These are phyloP conservation scores for Platycnemis pennipes DNA, from an alignment of 2,888 invertebrate species.

Conservation along the genomic window DNA sequence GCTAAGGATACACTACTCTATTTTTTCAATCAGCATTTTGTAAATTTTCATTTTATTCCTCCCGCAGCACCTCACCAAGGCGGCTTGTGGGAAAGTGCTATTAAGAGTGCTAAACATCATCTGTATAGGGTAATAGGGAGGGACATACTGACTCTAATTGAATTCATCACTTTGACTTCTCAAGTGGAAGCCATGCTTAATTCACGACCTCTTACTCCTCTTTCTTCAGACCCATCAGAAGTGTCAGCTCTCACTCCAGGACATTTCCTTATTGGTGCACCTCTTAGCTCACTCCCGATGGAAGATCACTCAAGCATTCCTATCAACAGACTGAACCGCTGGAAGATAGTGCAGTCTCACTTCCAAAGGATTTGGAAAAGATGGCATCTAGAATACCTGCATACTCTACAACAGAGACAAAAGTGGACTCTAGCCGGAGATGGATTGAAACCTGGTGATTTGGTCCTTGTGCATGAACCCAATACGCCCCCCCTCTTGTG, in stretches of 20 bases:
- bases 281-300: not conserved
- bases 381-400: no score
- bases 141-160: not conserved
- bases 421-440: no score
- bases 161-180: constrained; percentile 61
- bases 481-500: no score
- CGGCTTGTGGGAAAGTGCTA: constrained; percentile 67
- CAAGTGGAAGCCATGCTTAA: not conserved
- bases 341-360: no score
- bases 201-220: not conserved
- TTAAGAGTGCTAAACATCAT: constrained; percentile 64
- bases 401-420: no score
- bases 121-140: constrained; percentile 61
- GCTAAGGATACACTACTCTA: not conserved
- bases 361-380: no score
- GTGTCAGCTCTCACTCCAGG: not conserved
- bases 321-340: no score
- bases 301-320: no score
- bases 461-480: no score
- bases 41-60: constrained; percentile 61
- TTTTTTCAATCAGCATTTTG: not conserved
- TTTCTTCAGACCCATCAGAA: not conserved
- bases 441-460: no score
- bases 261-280: not conserved
- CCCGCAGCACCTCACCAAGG: constrained; percentile 67